Evolutionary conservation across 2,797 vertebrate genomes (phyloP).

Genomic region (Knipowitschia caucasica): DNA sequence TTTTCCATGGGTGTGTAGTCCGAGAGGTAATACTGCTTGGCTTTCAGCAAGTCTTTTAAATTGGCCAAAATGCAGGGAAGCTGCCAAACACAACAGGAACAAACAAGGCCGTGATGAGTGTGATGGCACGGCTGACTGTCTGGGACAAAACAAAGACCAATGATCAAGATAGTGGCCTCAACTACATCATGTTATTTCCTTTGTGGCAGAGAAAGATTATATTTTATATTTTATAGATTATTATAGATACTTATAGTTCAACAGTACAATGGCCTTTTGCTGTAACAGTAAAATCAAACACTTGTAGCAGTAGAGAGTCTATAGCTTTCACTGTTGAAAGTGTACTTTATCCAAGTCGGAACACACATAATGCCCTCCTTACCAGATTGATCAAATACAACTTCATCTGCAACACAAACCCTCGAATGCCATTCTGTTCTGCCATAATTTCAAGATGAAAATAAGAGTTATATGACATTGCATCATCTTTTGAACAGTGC

Average conservation of each 20-base stretch:
- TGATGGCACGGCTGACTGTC: constrained; percentile 13
- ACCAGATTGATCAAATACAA: constrained; percentile 11
- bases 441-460: constrained; percentile 53
- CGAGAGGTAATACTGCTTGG: constrained; percentile 36
- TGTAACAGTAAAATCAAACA: neutral
- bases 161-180: neutral
- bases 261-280: neutral
- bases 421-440: constrained; percentile 63
- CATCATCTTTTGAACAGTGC: neutral
- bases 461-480: constrained; percentile 22
- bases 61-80: constrained; percentile 38
- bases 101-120: constrained; percentile 34
- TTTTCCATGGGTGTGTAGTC: constrained; percentile 34
- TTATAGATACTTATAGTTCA: no score
- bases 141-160: neutral
- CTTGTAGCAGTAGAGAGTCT: neutral
- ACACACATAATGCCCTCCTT: constrained; percentile 3
- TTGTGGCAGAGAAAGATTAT: no score
- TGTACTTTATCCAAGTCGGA: neutral
- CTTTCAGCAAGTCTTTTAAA: constrained; percentile 36
- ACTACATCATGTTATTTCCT: neutral
- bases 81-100: constrained; percentile 43
- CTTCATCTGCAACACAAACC: constrained; percentile 30
- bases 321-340: neutral
- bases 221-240: no score